Percentiles rank a stretch among this genome's conserved stretches.
Evolutionary conservation across 1,140 invertebrate genomes (phyloP).

Genomic region (Magallana gigas): DNA sequence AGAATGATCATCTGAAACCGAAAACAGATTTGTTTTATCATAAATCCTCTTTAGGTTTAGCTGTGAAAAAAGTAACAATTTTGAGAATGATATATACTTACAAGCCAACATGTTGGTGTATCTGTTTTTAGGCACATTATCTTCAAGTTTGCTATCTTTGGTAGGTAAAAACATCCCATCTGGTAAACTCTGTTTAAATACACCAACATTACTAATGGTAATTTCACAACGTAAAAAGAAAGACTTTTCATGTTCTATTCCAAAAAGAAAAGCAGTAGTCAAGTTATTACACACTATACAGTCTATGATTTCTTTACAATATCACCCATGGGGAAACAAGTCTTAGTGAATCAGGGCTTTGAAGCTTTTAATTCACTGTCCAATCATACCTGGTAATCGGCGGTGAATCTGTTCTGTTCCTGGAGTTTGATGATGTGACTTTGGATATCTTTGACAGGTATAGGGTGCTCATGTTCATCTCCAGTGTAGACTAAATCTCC

Average conservation of each 20-base stretch:
- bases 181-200: constrained; percentile 45
- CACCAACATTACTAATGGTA: too few relatives aligned
- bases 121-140: constrained; percentile 95
- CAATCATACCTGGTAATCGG: constrained; percentile 41
- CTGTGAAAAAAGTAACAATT: background rate
- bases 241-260: background rate
- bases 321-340: background rate
- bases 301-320: background rate
- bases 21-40: constrained; percentile 19
- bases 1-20: constrained; percentile 92
- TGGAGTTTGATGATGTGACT: constrained; percentile 27
- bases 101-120: constrained; percentile 97
- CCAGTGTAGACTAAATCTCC: constrained; percentile 34
- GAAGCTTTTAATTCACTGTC: too few relatives aligned
- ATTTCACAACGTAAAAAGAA: background rate
- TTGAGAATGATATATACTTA: constrained; percentile 75
- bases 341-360: too few relatives aligned
- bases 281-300: background rate
- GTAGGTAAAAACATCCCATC: constrained; percentile 50
- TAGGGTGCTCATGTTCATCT: background rate
- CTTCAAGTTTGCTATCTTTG: constrained; percentile 73
- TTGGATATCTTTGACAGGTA: constrained; percentile 44
- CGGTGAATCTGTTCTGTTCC: constrained; percentile 43
- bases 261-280: background rate
- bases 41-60: background rate